phyloP scores from a whole-genome alignment of 1,140 invertebrate genomes.

The Drosophila sturtevanti region DNA sequence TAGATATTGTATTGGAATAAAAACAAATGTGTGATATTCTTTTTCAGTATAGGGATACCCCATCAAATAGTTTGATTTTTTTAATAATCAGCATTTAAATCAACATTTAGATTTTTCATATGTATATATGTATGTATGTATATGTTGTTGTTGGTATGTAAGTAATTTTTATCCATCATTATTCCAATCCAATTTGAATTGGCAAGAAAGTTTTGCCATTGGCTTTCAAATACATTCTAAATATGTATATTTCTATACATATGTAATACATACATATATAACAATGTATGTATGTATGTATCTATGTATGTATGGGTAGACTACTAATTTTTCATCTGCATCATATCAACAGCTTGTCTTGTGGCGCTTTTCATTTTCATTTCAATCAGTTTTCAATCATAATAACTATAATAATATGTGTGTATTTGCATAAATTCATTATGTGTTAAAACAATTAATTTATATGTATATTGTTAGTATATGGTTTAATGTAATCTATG shows the following conservation, averaged over 20 bases:
- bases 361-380: constrained; percentile 23
- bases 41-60: constrained; percentile 33
- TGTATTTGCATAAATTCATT: constrained; percentile 79
- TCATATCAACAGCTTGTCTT: no score
- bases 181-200: background rate
- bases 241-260: background rate
- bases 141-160: constrained; percentile 24
- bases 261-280: background rate
- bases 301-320: background rate
- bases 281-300: background rate
- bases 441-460: constrained; percentile 65
- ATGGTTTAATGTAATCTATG: constrained; percentile 52
- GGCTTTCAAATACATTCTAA: constrained; percentile 40
- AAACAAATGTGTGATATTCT: constrained; percentile 7
- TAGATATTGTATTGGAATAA: background rate
- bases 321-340: background rate
- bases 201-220: constrained; percentile 39
- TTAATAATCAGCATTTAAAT: constrained; percentile 26
- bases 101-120: constrained; percentile 42
- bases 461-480: constrained; percentile 21
- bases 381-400: constrained; percentile 25
- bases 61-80: constrained; percentile 60
- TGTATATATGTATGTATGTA: constrained; percentile 30
- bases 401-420: constrained; percentile 61
- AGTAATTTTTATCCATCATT: constrained; percentile 5